Conservation (phyloP, 2,113 vertebrate species). For the Gracilinanus agilis region DNA sequence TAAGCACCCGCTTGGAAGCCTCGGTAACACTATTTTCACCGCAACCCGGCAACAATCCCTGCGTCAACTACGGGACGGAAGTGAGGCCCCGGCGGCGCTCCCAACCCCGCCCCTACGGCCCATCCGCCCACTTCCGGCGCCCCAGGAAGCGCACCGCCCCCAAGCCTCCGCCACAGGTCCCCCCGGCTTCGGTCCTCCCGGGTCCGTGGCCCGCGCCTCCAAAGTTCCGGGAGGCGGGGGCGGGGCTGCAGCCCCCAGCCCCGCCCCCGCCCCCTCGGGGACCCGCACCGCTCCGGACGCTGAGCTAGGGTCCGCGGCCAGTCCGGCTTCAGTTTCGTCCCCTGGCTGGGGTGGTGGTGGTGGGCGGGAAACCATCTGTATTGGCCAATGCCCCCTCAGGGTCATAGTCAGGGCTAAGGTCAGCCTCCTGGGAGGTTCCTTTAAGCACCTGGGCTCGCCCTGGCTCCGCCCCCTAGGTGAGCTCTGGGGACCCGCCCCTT, state of each 20-base stretch:
- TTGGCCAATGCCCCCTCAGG: not conserved
- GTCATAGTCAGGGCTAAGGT: not conserved
- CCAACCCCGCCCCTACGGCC: not conserved
- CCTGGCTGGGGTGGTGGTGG: not conserved
- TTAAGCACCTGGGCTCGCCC: slow-evolving; percentile 75
- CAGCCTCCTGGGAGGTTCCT: slow-evolving; percentile 59
- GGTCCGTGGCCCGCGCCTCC: too few species aligned
- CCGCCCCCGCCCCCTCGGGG: not conserved
- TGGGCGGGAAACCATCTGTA: not conserved
- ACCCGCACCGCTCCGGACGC: not conserved
- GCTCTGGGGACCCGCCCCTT: slow-evolving; percentile 61
- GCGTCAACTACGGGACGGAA: not conserved
- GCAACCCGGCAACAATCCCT: not conserved
- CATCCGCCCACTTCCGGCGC: not conserved
- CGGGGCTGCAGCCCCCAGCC: too few species aligned
- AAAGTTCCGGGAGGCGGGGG: too few species aligned
- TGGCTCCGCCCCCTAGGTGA: slow-evolving; percentile 78
- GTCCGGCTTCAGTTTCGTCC: not conserved
- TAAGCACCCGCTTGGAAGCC: not conserved
- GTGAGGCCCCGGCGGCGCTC: not conserved
- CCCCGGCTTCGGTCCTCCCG: not conserved
- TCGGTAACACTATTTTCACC: not conserved
- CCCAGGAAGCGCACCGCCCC: not conserved
- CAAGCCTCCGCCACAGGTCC: too few species aligned
- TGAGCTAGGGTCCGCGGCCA: not conserved